A percentile compares a stretch with the other conserved stretches of the same genome.
These are phyloP conservation scores for Hypolimnas misippus DNA, from an alignment of 2,888 invertebrate species.

Conservation along the genomic window DNA sequence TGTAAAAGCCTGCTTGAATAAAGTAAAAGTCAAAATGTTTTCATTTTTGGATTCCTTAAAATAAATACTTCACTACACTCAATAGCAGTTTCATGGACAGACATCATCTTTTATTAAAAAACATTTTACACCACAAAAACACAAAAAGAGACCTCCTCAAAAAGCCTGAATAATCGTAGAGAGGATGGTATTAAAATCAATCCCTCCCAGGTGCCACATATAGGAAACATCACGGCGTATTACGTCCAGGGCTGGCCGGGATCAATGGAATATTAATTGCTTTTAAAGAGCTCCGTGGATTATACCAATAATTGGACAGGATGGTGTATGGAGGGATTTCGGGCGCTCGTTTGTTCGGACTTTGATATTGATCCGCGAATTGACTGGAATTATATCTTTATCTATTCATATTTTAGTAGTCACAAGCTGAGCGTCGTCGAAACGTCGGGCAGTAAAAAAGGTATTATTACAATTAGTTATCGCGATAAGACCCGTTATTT, in stretches of 20 bases:
- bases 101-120: background rate
- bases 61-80: too few species aligned
- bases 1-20: too few species aligned
- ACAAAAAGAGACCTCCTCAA: background rate
- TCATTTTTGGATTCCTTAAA: too few species aligned
- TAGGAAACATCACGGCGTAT: conserved; percentile 43
- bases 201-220: conserved; percentile 45
- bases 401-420: background rate
- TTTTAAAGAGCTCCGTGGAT: conserved; percentile 71
- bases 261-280: conserved; percentile 75
- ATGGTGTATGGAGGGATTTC: conserved; percentile 43
- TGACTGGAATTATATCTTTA: background rate
- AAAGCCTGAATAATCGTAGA: conserved; percentile 36
- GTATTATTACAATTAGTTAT: too few species aligned
- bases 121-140: background rate
- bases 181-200: conserved; percentile 44
- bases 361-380: conserved; percentile 17
- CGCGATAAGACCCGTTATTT: too few species aligned
- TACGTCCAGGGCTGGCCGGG: conserved; percentile 41
- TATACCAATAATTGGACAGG: conserved; percentile 69
- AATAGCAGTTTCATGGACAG: too few species aligned
- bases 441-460: too few species aligned
- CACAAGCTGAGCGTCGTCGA: too few species aligned
- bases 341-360: conserved; percentile 46
- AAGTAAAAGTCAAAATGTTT: too few species aligned